A percentile compares a stretch with the other conserved stretches of the same genome.
Evolutionary conservation across 2,888 invertebrate genomes (phyloP).

Genomic region (Alentia gelatinosa): DNA sequence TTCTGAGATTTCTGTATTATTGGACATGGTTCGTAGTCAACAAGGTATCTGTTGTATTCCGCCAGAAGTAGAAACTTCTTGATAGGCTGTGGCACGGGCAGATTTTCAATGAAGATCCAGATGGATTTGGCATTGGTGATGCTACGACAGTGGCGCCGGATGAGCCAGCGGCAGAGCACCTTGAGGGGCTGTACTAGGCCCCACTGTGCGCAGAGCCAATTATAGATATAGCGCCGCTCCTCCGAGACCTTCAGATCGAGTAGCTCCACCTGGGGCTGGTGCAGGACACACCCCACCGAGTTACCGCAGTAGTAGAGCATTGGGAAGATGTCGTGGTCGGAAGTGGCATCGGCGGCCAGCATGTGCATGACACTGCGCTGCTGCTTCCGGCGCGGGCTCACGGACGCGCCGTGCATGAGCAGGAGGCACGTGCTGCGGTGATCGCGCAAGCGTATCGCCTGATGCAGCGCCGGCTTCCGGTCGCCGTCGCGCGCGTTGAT

Average conservation of each 20-base stretch:
- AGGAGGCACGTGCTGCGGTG: background rate
- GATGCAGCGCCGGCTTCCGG: constrained; percentile 11
- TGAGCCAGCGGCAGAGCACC: background rate
- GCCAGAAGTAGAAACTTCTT: background rate
- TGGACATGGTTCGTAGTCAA: background rate
- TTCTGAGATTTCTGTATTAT: background rate
- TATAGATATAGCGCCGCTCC: background rate
- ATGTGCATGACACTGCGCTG: background rate
- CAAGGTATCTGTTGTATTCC: background rate
- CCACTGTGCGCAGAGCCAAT: background rate
- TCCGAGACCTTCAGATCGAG: background rate
- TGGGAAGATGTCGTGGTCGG: background rate
- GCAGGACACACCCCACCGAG: background rate
- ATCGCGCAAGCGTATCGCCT: background rate
- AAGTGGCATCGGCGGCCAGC: background rate
- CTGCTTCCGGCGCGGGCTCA: constrained; percentile 12
- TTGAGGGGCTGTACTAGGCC: background rate
- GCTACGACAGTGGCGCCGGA: background rate
- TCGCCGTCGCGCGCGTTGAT: constrained; percentile 19
- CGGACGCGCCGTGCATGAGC: constrained; percentile 11
- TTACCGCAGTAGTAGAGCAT: constrained; percentile 1
- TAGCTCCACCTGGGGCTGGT: background rate
- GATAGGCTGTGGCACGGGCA: constrained; percentile 21
- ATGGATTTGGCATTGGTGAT: background rate
- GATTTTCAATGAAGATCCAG: constrained; percentile 24